Evolutionary conservation across 2,888 invertebrate species (phyloP), one percentile per base, ranked within the genome.

Genomic region (Aquatica leii): DNA sequence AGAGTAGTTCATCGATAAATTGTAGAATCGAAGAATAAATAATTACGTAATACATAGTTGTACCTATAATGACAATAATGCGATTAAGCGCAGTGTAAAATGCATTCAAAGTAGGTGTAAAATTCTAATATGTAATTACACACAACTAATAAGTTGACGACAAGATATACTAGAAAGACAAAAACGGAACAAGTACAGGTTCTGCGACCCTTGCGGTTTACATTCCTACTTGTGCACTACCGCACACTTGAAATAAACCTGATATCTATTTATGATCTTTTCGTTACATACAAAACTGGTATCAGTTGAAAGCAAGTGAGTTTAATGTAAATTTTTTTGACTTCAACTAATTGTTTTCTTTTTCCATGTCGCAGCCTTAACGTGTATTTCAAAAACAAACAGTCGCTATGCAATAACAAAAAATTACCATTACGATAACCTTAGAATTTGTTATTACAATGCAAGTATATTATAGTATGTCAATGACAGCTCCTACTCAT

Each of bases 401-500:
- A 24, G 4, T 24, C n/a, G 6, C 24, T 24, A 24, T 24, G 24
- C 24, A 24, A 24, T 24, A 24, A 24, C 6, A 55, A 21, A 31
- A 21, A 35, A n/a, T 24, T 34, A 57, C 50, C 58, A 40, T 58
- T n/a, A 11, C 15, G 43, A 46, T 51, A 62, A 57, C 62, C 62
- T 62, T 35, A 51, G 54, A 60, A 48, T 55, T 24, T 24, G 24
- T 61, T 56, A 58, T 62, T 57, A 62, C 56, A 51, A 55, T 59
- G 17, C 52, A 55, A 24, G 24, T 24, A 24, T 24, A 46, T 20
- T 31, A 70, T 72, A 71, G 72, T 73, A 59, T 73, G 73, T 73
- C 73, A 73, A 72, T 73, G 72, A 70, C 73, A 67, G 70, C 68
- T 64, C 71, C 72, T 66, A 72, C 72, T 72, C 70, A 24, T 56